Conservation (phyloP, 1,140 invertebrate species). For the Odontomachus brunneus region DNA sequence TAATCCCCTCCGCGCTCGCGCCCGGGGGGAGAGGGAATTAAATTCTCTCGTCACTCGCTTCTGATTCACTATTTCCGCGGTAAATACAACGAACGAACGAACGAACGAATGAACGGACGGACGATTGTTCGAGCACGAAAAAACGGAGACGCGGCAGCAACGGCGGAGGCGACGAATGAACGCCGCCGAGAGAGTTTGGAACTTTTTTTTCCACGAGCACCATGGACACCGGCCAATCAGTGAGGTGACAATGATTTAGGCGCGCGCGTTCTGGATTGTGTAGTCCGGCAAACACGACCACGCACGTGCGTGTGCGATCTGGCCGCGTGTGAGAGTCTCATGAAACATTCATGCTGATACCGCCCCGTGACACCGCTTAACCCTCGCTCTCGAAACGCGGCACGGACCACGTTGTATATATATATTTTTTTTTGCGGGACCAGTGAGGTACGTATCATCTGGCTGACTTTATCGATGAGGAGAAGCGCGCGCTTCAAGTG, state of each 20-base stretch:
- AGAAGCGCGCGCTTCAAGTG: background rate
- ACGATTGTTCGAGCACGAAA: slow-evolving; percentile 1
- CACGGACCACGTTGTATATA: slow-evolving; percentile 26
- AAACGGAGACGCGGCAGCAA: slow-evolving; percentile 10
- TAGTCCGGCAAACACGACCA: slow-evolving; percentile 31
- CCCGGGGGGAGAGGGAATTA: background rate
- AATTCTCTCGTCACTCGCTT: slow-evolving; percentile 29
- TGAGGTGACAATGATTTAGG: slow-evolving; percentile 63
- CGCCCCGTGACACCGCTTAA: slow-evolving; percentile 71
- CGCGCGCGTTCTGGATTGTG: slow-evolving; percentile 57
- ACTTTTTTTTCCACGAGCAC: slow-evolving; percentile 46
- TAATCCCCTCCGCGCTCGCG: slow-evolving; percentile 3
- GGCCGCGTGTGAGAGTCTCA: slow-evolving; percentile 48
- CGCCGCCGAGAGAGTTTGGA: background rate
- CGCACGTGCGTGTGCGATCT: slow-evolving; percentile 33
- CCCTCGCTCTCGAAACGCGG: slow-evolving; percentile 54
- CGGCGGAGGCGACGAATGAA: background rate
- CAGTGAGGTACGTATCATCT: slow-evolving; percentile 10
- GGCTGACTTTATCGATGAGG: background rate
- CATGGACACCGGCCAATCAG: slow-evolving; percentile 25
- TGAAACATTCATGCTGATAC: slow-evolving; percentile 73
- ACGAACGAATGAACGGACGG: slow-evolving; percentile 11
- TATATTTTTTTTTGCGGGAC: slow-evolving; percentile 15
- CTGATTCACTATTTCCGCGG: slow-evolving; percentile 29
- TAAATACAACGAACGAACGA: slow-evolving; percentile 35